These are phyloP conservation scores for Pachycephala philippinensis DNA, from an alignment of 2,113 vertebrate species.

Conservation along the genomic window DNA sequence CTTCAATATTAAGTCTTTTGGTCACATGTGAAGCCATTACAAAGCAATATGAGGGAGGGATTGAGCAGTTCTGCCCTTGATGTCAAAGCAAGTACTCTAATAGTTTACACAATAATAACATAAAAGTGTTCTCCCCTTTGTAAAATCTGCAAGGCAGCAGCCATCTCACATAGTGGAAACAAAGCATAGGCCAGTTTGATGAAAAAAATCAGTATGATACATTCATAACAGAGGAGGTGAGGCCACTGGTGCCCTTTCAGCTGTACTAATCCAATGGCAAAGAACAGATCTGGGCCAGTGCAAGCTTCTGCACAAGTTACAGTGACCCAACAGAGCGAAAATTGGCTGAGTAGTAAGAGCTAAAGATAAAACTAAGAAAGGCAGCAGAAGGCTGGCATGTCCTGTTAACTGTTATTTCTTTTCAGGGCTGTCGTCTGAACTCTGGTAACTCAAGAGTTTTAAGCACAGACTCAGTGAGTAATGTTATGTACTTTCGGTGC, in stretches of 20 bases:
- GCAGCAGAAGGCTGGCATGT: neutral
- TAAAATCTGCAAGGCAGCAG: neutral
- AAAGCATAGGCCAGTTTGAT: neutral
- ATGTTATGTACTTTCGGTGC: neutral
- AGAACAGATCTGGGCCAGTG: accelerated
- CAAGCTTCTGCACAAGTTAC: neutral
- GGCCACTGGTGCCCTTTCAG: neutral
- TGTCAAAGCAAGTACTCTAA: neutral
- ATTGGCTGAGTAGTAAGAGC: neutral
- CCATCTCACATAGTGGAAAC: neutral
- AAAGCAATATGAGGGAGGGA: neutral
- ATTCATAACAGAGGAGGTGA: neutral
- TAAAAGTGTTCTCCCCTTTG: neutral
- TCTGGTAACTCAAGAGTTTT: neutral
- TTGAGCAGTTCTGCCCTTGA: neutral
- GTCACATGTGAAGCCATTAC: accelerated
- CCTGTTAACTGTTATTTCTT: neutral
- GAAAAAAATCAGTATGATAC: accelerated
- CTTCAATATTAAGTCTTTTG: neutral
- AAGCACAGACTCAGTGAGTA: neutral
- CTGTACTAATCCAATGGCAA: neutral
- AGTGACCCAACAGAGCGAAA: neutral
- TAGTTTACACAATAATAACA: neutral
- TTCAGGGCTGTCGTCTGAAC: neutral
- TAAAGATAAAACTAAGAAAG: neutral